Conservation (phyloP, 2,888 invertebrate species). For the Carcina quercana region DNA sequence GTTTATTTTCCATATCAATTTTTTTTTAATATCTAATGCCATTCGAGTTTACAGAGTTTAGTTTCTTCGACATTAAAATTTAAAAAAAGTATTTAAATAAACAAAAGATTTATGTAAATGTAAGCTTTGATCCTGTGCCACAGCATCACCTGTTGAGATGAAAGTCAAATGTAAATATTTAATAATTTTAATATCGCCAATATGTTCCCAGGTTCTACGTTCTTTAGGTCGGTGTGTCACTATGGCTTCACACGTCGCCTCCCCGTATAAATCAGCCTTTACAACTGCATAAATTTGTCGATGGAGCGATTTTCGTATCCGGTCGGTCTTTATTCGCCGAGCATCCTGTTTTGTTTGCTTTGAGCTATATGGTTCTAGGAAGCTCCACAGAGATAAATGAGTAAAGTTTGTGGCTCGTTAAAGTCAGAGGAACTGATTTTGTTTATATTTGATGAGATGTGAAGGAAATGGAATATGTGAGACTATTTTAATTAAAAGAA, state of each 20-base stretch:
- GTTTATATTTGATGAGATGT: too few relatives aligned
- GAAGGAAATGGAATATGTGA: too few relatives aligned
- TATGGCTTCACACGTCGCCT: conserved; percentile 48
- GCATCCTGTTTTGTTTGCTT: conserved; percentile 55
- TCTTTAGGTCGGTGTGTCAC: conserved; percentile 15
- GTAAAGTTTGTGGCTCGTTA: conserved; percentile 23
- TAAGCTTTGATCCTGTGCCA: too few relatives aligned
- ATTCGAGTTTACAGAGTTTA: too few relatives aligned
- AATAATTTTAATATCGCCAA: neutral
- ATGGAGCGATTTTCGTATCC: conserved; percentile 64
- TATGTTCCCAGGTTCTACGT: neutral
- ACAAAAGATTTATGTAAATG: too few relatives aligned
- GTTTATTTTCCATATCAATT: too few relatives aligned
- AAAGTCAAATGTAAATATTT: too few relatives aligned
- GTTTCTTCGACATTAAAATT: too few relatives aligned
- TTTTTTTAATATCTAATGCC: too few relatives aligned
- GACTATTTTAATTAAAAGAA: too few relatives aligned
- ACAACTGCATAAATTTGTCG: conserved; percentile 70
- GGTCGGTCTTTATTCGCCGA: conserved; percentile 46
- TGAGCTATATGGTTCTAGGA: conserved; percentile 37
- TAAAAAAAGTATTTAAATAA: too few relatives aligned
- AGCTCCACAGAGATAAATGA: conserved; percentile 28
- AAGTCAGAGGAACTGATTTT: conserved; percentile 14
- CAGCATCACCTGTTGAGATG: too few relatives aligned
- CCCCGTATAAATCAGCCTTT: conserved; percentile 60